Evolutionary conservation across 2,113 vertebrate genomes (phyloP).

Genomic region (Boleophthalmus pectinirostris): DNA sequence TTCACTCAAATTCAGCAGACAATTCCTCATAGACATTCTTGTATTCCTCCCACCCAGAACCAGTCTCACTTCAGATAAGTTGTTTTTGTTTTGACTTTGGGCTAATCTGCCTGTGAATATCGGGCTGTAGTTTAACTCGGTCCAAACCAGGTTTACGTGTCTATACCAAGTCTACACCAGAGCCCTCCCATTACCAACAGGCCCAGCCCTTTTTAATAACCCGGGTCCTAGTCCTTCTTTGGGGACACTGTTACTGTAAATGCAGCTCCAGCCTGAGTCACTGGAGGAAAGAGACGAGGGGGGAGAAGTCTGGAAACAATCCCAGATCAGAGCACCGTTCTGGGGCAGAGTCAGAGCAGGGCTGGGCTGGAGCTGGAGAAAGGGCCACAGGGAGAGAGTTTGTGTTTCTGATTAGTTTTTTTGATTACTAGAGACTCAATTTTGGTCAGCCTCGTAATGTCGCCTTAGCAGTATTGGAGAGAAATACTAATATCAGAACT

Average conservation of each 20-base stretch:
- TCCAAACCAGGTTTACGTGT: too few species aligned
- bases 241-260: slow-evolving; percentile 39
- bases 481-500: too few species aligned
- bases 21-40: too few species aligned
- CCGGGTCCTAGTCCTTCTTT: slow-evolving; percentile 23
- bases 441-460: background rate
- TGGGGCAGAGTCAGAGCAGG: background rate
- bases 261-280: slow-evolving; percentile 6
- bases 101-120: too few species aligned
- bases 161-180: too few species aligned
- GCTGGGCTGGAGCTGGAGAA: background rate
- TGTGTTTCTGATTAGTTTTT: slow-evolving; percentile 62
- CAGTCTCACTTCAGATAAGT: too few species aligned
- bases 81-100: too few species aligned
- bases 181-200: background rate
- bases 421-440: slow-evolving; percentile 42
- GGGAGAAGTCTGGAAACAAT: slow-evolving; percentile 34
- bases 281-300: background rate
- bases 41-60: too few species aligned
- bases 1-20: too few species aligned
- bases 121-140: too few species aligned
- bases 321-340: slow-evolving; percentile 27
- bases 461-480: too few species aligned
- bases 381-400: slow-evolving; percentile 47
- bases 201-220: slow-evolving; percentile 31